A percentile compares a stretch with the other conserved stretches of the same genome.
phyloP scores from a whole-genome alignment of 2,888 invertebrate genomes.

The Sisyra terminalis region DNA sequence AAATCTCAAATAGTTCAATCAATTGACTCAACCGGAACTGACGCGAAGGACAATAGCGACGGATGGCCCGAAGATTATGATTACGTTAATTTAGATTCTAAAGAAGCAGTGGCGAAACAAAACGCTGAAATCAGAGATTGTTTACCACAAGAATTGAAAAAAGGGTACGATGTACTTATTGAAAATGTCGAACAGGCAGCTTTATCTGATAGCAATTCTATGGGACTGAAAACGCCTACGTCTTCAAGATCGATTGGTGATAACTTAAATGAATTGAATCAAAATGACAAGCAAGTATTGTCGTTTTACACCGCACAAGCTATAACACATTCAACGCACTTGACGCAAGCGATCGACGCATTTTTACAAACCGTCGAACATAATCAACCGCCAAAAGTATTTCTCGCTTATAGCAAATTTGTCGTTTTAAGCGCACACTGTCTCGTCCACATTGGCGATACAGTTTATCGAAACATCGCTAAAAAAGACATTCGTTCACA shows the following conservation, averaged over 20 bases:
- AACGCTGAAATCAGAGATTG: slow-evolving; percentile 57
- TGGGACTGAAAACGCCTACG: too few relatives aligned
- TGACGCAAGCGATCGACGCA: slow-evolving; percentile 81
- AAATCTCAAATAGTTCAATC: slow-evolving; percentile 21
- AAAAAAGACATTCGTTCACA: slow-evolving; percentile 56
- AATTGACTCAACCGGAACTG: too few relatives aligned
- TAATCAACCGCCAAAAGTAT: slow-evolving; percentile 85
- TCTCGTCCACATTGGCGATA: slow-evolving; percentile 87
- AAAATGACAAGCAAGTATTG: slow-evolving; percentile 69
- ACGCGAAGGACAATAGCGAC: slow-evolving; percentile 25
- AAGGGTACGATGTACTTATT: slow-evolving; percentile 58
- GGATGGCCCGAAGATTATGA: slow-evolving; percentile 78
- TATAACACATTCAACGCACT: slow-evolving; percentile 65
- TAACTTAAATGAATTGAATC: slow-evolving; percentile 30
- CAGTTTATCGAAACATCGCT: slow-evolving; percentile 70
- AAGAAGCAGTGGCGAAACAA: slow-evolving; percentile 50
- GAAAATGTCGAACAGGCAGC: slow-evolving; percentile 51
- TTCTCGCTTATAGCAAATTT: slow-evolving; percentile 86
- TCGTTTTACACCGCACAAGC: slow-evolving; percentile 80
- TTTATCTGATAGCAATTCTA: slow-evolving; percentile 30
- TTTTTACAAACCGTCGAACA: slow-evolving; percentile 83
- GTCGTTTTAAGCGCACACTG: slow-evolving; percentile 88
- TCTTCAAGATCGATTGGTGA: background rate
- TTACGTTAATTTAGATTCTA: slow-evolving; percentile 73
- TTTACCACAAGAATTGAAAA: slow-evolving; percentile 53